Base-by-base conservation (phyloP, 2,888 invertebrate genomes). In the Agrotis segetum region DNA sequence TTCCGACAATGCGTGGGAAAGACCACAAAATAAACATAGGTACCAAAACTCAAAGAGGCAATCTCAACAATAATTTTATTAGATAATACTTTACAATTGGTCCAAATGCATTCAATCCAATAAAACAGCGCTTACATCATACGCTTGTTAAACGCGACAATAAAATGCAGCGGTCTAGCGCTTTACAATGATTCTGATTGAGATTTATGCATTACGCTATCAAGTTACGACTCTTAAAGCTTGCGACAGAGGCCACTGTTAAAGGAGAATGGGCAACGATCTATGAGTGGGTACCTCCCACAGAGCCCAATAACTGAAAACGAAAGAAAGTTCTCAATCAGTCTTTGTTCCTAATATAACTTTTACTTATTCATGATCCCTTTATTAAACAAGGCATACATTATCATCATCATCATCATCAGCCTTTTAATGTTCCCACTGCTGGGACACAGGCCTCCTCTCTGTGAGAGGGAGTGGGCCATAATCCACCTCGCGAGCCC, bases 151-250 rank as follows among this genome's bases (percentile, higher is more conserved):
- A 74, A 75, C 58, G 80, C 63, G 72, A 80, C 85, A 85, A 78
- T 81, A 77, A 83, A 85, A 81, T 76, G 77, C 77, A 83, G 63
- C 75, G 61, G 34, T 68, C 82, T 70, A 80, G 78, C 77, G 78
- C 72, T 72, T 68, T 80, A 84, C 81, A 85, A 86, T 85, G 79
- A 74, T 66, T 80, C 67, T 90, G 87, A 91, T 90, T 90, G 84
- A 88, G 84, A 91, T 91, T 91, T 91, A 91, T 87, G 87, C 61
- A 74, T 85, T 83, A 44, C 67, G 59, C 69, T 81, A 79, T 80
- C 74, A 77, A 79, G 79, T 87, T 87, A 80, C 83, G 67, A 73
- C 67, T 72, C 74, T 47, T 55, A 67, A 63, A 67, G 67, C 63
- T 47, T 76, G 66, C 64, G 71, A 82, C 78, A 82, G 62, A 68